Evolutionary conservation across 2,888 invertebrate genomes (phyloP), one percentile per base, ranked within the genome.

Genomic region (Meandrusa payeni): DNA sequence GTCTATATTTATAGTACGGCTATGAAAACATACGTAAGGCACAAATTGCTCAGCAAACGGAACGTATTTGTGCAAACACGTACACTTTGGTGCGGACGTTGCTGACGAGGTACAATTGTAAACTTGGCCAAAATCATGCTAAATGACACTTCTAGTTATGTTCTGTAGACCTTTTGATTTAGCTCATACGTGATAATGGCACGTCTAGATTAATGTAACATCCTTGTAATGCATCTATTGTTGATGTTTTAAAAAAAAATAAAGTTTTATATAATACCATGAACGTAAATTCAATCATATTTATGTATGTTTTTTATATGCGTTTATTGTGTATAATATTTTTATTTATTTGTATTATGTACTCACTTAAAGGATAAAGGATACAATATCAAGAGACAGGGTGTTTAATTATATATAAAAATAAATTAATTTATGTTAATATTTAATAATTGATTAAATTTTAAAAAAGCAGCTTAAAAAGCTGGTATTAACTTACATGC

Each of bases 1-100:
- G 61, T 27, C 64, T 69, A 72, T 78, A 70, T 82, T 80, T 83
- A 81, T 64, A 47, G 52, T 61, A 59, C 57, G 56, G 54, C 58
- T 52, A 51, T 73, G 62, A 71, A 72, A 71, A 69, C 52, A 55
- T 40, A 44, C 57, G 50, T 48, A 51, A n/a, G n/a, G n/a, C 29
- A 41, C 12, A 34, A 57, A 52, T 58, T 49, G 51, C 46, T 50
- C 47, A 40, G 44, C 50, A 47, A 48, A 51, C 47, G 32, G 34
- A 33, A 44, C 33, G 41, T 27, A 38, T 43, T 41, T 52, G 37
- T 43, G 43, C 39, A 48, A 48, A 49, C 41, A 55, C 7, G 38
- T 29, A 44, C 32, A 41, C 24, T 33, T 46, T 50, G 43, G 39
- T 27, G 19, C 41, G 45, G 23, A 43, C 40, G 54, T 48, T 55